Percentiles rank a stretch among this genome's conserved stretches.
Conservation (phyloP, 2,113 vertebrate species). For the Trematocara variabile region DNA sequence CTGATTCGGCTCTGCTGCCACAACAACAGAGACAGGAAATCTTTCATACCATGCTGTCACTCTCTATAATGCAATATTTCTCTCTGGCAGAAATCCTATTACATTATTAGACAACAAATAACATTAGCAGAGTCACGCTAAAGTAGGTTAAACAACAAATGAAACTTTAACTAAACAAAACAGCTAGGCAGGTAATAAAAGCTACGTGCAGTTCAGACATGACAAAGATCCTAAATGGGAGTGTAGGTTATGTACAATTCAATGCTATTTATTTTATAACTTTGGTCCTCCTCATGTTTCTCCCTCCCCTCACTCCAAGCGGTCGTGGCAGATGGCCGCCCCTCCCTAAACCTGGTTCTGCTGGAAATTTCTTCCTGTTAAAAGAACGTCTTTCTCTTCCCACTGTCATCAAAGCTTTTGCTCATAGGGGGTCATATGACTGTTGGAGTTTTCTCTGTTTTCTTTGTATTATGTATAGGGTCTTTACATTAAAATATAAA, state of each 20-base stretch:
- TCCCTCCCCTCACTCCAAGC: not conserved
- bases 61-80: not conserved
- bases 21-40: not conserved
- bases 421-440: not conserved
- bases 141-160: not conserved
- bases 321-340: not conserved
- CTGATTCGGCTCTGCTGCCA: not conserved
- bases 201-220: rapidly evolving
- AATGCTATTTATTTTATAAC: not conserved
- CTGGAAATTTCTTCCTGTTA: not conserved
- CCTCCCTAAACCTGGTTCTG: not conserved
- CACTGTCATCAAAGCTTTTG: not conserved
- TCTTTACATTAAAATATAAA: not conserved
- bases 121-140: not conserved
- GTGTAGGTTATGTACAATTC: not conserved
- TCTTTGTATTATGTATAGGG: not conserved
- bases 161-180: not conserved
- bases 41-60: not conserved
- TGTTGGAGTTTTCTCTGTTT: not conserved
- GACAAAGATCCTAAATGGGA: not conserved
- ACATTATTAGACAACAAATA: not conserved
- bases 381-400: not conserved
- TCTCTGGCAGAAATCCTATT: not conserved
- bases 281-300: not conserved
- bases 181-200: not conserved